A percentile compares a stretch with the other conserved stretches of the same genome.
These are phyloP conservation scores for Nixonia krombeini DNA, from an alignment of 1,140 invertebrate species.

Conservation along the genomic window DNA sequence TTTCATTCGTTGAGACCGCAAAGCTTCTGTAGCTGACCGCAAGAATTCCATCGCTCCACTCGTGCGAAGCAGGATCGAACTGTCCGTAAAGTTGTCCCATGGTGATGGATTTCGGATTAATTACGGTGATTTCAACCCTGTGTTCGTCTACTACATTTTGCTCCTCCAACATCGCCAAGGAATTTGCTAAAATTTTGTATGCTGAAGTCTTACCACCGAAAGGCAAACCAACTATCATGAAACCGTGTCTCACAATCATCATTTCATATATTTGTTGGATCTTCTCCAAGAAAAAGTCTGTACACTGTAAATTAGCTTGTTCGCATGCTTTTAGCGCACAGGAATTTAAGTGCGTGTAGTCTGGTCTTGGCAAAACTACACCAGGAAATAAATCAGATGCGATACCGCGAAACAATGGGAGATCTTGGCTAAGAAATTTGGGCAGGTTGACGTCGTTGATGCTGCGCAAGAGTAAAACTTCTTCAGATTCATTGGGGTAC, in stretches of 20 bases:
- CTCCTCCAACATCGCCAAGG: slow-evolving; percentile 63
- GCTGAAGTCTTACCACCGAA: slow-evolving; percentile 89
- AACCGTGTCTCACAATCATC: slow-evolving; percentile 91
- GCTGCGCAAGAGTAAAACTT: slow-evolving; percentile 86
- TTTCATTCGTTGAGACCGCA: slow-evolving; percentile 81
- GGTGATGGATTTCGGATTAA: slow-evolving; percentile 96
- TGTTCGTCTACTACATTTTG: slow-evolving; percentile 64
- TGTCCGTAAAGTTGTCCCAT: slow-evolving; percentile 96
- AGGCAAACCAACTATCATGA: slow-evolving; percentile 93
- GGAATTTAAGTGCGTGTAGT: slow-evolving; percentile 75
- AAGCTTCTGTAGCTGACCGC: slow-evolving; percentile 93
- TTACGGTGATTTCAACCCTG: slow-evolving; percentile 89
- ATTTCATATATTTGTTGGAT: slow-evolving; percentile 87
- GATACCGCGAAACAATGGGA: slow-evolving; percentile 91
- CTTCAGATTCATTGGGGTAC: slow-evolving; percentile 87
- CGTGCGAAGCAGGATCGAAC: slow-evolving; percentile 94
- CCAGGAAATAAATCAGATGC: slow-evolving; percentile 93
- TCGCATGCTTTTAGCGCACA: slow-evolving; percentile 77
- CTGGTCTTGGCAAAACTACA: slow-evolving; percentile 80
- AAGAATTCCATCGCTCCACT: slow-evolving; percentile 94
- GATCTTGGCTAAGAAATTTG: slow-evolving; percentile 90
- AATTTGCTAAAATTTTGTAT: slow-evolving; percentile 82
- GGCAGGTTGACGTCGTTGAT: slow-evolving; percentile 96
- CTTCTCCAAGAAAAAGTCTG: slow-evolving; percentile 87
- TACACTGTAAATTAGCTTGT: slow-evolving; percentile 86